Evolutionary conservation across 2,113 vertebrate species (phyloP).

Genomic region (Hucho hucho): DNA sequence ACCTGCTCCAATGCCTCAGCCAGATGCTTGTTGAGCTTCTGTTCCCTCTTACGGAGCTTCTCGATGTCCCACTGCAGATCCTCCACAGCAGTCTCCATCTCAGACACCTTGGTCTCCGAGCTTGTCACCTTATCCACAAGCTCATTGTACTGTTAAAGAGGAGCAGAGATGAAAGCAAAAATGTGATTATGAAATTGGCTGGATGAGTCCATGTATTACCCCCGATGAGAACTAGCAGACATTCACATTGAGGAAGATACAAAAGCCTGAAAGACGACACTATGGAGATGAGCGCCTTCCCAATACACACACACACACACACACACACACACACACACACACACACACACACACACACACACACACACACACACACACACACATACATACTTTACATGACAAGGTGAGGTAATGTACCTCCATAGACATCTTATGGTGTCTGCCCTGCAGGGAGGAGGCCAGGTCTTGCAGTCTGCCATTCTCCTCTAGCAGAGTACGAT

Average conservation of each 20-base stretch:
- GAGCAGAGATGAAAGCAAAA: not conserved
- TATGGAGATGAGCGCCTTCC: not conserved
- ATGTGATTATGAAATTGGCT: not conserved
- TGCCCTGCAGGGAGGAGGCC: slow-evolving; percentile 84
- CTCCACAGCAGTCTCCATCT: slow-evolving; percentile 91
- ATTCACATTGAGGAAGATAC: not conserved
- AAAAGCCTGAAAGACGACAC: not conserved
- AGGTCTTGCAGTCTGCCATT: slow-evolving; percentile 83
- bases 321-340: not conserved
- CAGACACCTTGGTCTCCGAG: slow-evolving; percentile 91
- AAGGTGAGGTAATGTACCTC: slow-evolving; percentile 70
- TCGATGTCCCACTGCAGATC: slow-evolving; percentile 95
- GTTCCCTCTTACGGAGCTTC: slow-evolving; percentile 89
- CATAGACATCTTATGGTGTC: slow-evolving; percentile 89
- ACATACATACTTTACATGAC: not conserved
- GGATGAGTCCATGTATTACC: not conserved
- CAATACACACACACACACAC: not conserved
- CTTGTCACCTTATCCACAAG: slow-evolving; percentile 90
- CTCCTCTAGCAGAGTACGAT: slow-evolving; percentile 78
- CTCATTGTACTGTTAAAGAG: slow-evolving; percentile 80
- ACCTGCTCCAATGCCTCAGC: slow-evolving; percentile 92
- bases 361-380: slow-evolving; percentile 1
- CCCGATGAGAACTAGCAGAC: not conserved
- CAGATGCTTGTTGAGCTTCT: slow-evolving; percentile 90
- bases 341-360: not conserved